Evolutionary conservation across 1,140 invertebrate genomes (phyloP).

Genomic region (Trichonephila clavata): DNA sequence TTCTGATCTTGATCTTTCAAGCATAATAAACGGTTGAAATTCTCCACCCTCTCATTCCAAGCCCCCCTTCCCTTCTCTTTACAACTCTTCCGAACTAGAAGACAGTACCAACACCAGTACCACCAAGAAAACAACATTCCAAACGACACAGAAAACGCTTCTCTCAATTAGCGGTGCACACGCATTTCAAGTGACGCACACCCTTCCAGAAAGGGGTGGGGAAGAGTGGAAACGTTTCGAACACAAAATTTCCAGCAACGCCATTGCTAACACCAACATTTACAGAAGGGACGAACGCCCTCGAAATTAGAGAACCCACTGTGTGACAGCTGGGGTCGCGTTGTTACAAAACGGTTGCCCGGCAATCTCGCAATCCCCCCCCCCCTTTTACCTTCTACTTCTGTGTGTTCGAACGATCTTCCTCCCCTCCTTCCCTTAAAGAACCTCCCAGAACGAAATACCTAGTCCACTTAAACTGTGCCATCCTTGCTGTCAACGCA

Average conservation of each 20-base stretch:
- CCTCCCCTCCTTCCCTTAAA: not conserved
- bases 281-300: slow-evolving; percentile 15
- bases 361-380: not conserved
- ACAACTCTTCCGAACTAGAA: not conserved
- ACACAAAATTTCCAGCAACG: slow-evolving; percentile 49
- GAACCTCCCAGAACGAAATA: slow-evolving; percentile 64
- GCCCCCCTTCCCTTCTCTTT: not conserved
- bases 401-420: not conserved
- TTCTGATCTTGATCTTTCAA: not conserved
- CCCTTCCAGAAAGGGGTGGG: not conserved
- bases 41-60: not conserved
- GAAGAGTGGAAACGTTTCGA: not conserved
- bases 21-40: not conserved
- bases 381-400: not conserved
- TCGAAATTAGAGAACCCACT: slow-evolving; percentile 61
- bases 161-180: slow-evolving; percentile 69
- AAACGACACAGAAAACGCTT: not conserved
- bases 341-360: slow-evolving; percentile 70
- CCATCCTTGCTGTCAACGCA: slow-evolving; percentile 60
- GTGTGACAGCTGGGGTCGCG: slow-evolving; percentile 62
- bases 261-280: slow-evolving; percentile 68
- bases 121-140: slow-evolving; percentile 64
- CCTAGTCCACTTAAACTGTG: slow-evolving; percentile 72
- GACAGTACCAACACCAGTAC: no score
- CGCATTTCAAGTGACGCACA: slow-evolving; percentile 34